A percentile compares a stretch with the other conserved stretches of the same genome.
phyloP scores from a whole-genome alignment of 2,113 vertebrate genomes.

The Eupsittula cactorum region DNA sequence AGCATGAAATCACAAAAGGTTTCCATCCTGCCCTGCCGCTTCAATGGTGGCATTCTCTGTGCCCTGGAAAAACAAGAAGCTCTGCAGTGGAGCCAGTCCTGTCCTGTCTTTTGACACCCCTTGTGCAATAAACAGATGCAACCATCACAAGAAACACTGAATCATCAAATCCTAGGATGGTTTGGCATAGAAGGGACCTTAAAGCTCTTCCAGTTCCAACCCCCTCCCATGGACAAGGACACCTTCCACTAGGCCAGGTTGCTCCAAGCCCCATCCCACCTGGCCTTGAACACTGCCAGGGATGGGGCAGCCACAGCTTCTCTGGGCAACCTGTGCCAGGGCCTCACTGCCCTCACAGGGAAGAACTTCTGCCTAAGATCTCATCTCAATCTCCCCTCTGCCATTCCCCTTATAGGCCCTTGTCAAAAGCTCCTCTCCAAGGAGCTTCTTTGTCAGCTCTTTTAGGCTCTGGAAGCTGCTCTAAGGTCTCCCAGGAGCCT shows the following conservation, averaged over 20 bases:
- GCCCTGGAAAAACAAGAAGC: not conserved
- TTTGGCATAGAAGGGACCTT: not conserved
- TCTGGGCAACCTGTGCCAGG: not conserved
- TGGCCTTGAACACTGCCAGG: not conserved
- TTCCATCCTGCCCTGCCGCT: not conserved
- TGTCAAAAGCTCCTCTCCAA: not conserved
- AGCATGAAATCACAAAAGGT: not conserved
- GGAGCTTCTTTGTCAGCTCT: not conserved
- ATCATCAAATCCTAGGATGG: fast-evolving
- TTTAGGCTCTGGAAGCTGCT: fast-evolving
- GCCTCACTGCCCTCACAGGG: not conserved
- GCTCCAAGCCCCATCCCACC: not conserved
- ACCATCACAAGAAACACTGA: not conserved
- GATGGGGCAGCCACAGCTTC: not conserved
- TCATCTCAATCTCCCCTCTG: fast-evolving
- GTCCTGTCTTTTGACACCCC: not conserved
- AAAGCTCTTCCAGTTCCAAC: fast-evolving
- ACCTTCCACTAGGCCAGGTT: not conserved
- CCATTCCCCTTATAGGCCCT: not conserved
- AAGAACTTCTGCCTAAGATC: not conserved
- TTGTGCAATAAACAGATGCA: not conserved
- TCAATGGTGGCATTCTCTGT: fast-evolving
- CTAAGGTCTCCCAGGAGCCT: not conserved
- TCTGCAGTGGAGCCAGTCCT: not conserved
- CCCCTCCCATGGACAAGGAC: not conserved